Base-by-base conservation (phyloP, 2,888 invertebrate species). In the Cheilosia impressa region DNA sequence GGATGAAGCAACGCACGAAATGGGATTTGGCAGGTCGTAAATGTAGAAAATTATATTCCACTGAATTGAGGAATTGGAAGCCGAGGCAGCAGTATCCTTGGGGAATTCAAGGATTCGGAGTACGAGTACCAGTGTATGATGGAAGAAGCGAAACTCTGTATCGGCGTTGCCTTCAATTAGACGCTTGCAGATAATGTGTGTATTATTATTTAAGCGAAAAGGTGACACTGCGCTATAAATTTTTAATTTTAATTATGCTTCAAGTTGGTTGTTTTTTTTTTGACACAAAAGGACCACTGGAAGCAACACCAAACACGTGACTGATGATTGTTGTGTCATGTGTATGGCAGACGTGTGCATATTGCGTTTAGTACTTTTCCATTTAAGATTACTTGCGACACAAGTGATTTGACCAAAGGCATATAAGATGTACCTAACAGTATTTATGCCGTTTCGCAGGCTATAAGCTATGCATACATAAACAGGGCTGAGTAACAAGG, bases 161-260 rank as follows among this genome's bases (percentile, higher is more conserved):
- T n/a, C 38, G 13, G 13, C 34, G 65, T 58, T 65, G 77, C 72
- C 72, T 66, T 66, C 71, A 82, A 82, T 82, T 82, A 82, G 66
- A 47, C 72, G 66, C 62, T 55, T 72, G 60, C 77, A 66, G 15
- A 72, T 55, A 65, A 71, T 82, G 58, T 53, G 43, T 53, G 41
- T 47, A 22, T 9, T 19, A 19, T 19, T 19, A 22, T 69, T 65
- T 52, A 5, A 34, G 7, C 2, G 22, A 47, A 43, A 22, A 58
- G 55, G 55, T 66, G 66, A 47, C 77, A 60, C 27, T 55, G 66
- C 41, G 82, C 68, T 73, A 43, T 78, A 63, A 62, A 83, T 83
- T 83, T 72, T 68, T 83, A 83, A 83, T 83, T 73, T 83, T 57
- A 72, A 78, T 78, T 66, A 83, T 34, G 41, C 66, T 55, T 71